phyloP scores from a whole-genome alignment of 2,113 vertebrate species.

The Clarias batrachus region DNA sequence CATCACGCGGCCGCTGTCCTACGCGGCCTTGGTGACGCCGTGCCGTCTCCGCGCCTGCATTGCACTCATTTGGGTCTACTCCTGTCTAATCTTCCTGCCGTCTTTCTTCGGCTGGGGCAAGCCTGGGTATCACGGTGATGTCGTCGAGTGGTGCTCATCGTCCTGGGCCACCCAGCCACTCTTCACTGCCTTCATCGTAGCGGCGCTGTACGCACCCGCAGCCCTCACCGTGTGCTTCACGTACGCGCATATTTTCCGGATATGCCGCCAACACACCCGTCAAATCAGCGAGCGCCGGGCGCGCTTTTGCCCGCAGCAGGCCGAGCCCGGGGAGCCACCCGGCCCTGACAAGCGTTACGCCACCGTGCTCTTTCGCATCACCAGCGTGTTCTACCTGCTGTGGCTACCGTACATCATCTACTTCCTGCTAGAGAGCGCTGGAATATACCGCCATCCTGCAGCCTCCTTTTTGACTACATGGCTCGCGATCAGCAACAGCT shows the following conservation, averaged over 20 bases:
- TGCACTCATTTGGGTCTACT: slow-evolving; percentile 91
- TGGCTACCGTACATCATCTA: slow-evolving; percentile 98
- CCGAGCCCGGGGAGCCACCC: slow-evolving; percentile 70
- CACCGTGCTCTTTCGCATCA: slow-evolving; percentile 95
- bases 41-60: slow-evolving; percentile 92
- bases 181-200: slow-evolving; percentile 92
- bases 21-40: slow-evolving; percentile 87
- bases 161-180: slow-evolving; percentile 85
- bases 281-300: slow-evolving; percentile 92
- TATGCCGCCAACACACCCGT: slow-evolving; percentile 94
- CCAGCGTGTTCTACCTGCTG: slow-evolving; percentile 96
- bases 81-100: slow-evolving; percentile 88
- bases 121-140: slow-evolving; percentile 95
- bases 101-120: slow-evolving; percentile 95
- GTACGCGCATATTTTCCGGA: slow-evolving; percentile 97
- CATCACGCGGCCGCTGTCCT: slow-evolving; percentile 90
- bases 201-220: slow-evolving; percentile 90
- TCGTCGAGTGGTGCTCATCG: slow-evolving; percentile 87
- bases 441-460: slow-evolving; percentile 80
- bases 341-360: slow-evolving; percentile 93
- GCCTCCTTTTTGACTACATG: slow-evolving; percentile 96
- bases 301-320: slow-evolving; percentile 85
- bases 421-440: slow-evolving; percentile 92
- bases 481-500: slow-evolving; percentile 99
- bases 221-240: slow-evolving; percentile 93